These are phyloP conservation scores for Hedya salicella DNA, from an alignment of 2,888 invertebrate genomes.

Conservation along the genomic window DNA sequence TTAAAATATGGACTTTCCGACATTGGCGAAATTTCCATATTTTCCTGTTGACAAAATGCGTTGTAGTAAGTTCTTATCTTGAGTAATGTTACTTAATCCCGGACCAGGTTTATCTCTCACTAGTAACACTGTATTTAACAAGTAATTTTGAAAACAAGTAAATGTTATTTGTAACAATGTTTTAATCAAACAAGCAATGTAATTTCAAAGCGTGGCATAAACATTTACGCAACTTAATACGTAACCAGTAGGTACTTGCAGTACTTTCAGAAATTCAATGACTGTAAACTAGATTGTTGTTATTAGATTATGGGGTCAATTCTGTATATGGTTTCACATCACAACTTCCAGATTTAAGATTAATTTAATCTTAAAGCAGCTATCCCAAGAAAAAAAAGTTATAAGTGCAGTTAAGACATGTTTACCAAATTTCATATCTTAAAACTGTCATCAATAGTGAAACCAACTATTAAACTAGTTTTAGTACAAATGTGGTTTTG, in stretches of 20 bases:
- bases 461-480: too few species aligned
- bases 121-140: neutral
- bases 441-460: too few species aligned
- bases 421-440: too few species aligned
- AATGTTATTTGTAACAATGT: neutral
- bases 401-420: too few species aligned
- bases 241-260: neutral
- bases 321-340: too few species aligned
- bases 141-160: neutral
- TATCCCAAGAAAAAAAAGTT: too few species aligned
- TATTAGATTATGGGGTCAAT: too few species aligned
- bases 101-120: neutral
- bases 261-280: neutral
- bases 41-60: slow-evolving; percentile 32
- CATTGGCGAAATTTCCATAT: slow-evolving; percentile 22
- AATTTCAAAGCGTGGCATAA: slow-evolving; percentile 3
- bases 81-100: slow-evolving; percentile 2
- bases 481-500: too few species aligned
- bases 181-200: slow-evolving; percentile 11
- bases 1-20: slow-evolving; percentile 25
- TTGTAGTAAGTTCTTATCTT: slow-evolving; percentile 19
- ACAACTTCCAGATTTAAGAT: too few species aligned
- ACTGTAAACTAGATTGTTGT: neutral
- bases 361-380: too few species aligned
- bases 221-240: slow-evolving; percentile 17